Base-by-base conservation (phyloP, 2,113 vertebrate species). In the Jaculus jaculus region DNA sequence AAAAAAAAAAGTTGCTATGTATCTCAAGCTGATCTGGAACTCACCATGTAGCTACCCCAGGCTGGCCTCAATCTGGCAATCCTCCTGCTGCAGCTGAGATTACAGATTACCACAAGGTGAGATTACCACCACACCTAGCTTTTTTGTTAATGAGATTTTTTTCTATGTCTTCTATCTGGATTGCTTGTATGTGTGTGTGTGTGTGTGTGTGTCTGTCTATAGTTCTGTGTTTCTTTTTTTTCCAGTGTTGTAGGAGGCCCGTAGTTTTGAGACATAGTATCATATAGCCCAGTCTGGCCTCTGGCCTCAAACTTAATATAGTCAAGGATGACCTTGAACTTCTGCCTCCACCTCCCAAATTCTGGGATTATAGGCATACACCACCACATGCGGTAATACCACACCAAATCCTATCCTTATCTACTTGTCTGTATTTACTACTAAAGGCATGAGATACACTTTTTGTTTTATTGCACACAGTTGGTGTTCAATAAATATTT, bases 401-500 rank as follows among this genome's bases (percentile, higher is more conserved):
- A 51, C 26, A 71, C 34, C 42, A 77, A 61, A 90, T 90, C 86
- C 77, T 37, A n/a, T 47, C 63, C 74, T 82, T 91, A 63, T 74
- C 74, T 91, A 63, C 17, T 84, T 87, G 47, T 94, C 69, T 77
- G 0, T 88, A 87, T 80, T 90, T n/a, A 39, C 89, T 84, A 84
- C 58, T 88, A 72, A 93, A 75, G 60, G 2, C 28, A 47, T 54
- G 71, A 96, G 51, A 26, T 39, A 78, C 18, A 77, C 51, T 92
- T 47, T 60, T 78, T 93, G 73, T 90, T 96, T 93, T 93, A 39
- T 78, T 68, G 30, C 88, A 87, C 34, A 39, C 54, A 69, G 32
- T 78, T 95, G 42, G 28, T 92, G 5, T 90, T 83, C 47, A 85
- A 7, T 93, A 81, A 92, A 8, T 91, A n/a, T 90, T 75, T 91